Base-by-base conservation (phyloP, 1,140 invertebrate species). In the Druon quercuslanigerum region DNA sequence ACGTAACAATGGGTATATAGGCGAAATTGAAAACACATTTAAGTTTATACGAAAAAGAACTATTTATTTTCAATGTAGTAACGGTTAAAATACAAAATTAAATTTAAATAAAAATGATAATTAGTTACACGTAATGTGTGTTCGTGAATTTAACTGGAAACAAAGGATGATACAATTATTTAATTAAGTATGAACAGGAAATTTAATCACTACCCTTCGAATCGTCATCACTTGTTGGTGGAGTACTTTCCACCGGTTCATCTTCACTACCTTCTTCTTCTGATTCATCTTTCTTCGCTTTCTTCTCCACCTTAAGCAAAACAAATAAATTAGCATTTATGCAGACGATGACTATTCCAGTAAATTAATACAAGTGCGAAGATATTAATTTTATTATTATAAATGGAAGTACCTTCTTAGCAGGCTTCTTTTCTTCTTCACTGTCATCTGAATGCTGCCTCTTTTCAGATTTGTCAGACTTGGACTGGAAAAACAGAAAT, bases 151-250 rank as follows among this genome's bases (percentile, higher is more conserved):
- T 46, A 40, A 33, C 16, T n/a, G 16, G n/a, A 54, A 46, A 66
- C 13, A 40, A 40, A 6, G 16, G 40, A 40, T 25, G 13, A 46
- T 40, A 66, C 25, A 46, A 46, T 46, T 66, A 40, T 40, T 54
- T 0, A 54, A 16, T 9, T 17, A 9, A 17, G 17, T 17, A n/a
- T 54, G n/a, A 66, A 6, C 25, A 66, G 40, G 16, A 33, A 14
- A 13, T 71, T 88, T 87, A 92, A 81, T 92, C 90, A 66, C 88
- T 91, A 52, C 87, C 90, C 73, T 87, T 86, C 56, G 84, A 85
- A 25, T 87, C 89, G 16, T 74, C 89, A n/a, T 88, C 91, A 75
- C 90, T 92, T 1, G 92, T 90, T 16, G 89, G 85, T 50, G 92
- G 90, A 52, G 90, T 90, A 56, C 88, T 92, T 76, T 87, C 87